Base-by-base conservation (phyloP, 2,888 invertebrate genomes). In the Leptopterna dolabrata region DNA sequence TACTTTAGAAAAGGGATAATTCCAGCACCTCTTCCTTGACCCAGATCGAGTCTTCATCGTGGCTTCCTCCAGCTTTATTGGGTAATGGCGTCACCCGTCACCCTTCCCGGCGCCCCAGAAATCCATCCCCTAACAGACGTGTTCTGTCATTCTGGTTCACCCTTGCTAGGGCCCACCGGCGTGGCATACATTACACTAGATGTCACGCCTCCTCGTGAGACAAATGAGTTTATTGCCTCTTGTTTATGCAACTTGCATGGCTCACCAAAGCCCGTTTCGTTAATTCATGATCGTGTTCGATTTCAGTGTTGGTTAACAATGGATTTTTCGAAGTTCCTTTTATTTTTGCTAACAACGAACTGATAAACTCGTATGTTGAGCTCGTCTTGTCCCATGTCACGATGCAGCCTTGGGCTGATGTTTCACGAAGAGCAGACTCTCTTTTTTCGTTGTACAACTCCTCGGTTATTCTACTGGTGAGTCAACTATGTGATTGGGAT, bases 131-230 rank as follows among this genome's bases (percentile, higher is more conserved):
- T 63, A 63, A 24, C 24, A 24, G 19, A 63, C 63, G 63, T 63
- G 63, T n/a, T 63, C 63, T 63, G 63, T 63, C 63, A 63, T 6
- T 19, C 24, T 13, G 63, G 9, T 11, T 19, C 27, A 19, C 63
- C 24, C 6, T 63, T 7, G 24, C 63, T 19, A 11, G 55, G 24
- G 63, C 24, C 63, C 19, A 19, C 63, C 63, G 24, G 24, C 63
- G 63, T 63, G 63, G 63, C 63, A 63, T 63, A 63, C 63, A 63
- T 63, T 63, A 63, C 63, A 63, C 24, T 63, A 63, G 63, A 24
- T 63, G 63, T 63, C 63, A 63, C 63, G 63, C 63, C 63, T 63
- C 27, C 63, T 63, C 63, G 63, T 63, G 63, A 63, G 63, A 63
- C 63, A 63, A 63, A 63, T 63, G 63, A 63, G 63, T 63, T 63